A percentile compares a stretch with the other conserved stretches of the same genome.
phyloP scores from a whole-genome alignment of 2,888 invertebrate genomes.

The Antheraea assamensis region DNA sequence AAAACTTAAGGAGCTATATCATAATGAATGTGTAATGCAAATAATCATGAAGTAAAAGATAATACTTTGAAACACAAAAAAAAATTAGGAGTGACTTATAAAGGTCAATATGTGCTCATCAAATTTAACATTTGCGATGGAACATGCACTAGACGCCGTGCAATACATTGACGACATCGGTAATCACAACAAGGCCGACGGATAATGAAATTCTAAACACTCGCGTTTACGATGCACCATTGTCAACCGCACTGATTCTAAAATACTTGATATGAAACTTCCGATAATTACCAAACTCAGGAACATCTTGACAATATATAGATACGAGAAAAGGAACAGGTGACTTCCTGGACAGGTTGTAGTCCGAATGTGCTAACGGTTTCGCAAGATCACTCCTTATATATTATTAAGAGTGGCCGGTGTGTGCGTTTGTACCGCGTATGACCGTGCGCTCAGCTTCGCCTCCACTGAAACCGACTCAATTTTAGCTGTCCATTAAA shows the following conservation, averaged over 20 bases:
- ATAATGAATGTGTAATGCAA: not conserved
- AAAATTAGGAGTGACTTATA: slow-evolving; percentile 21
- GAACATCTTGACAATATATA: slow-evolving; percentile 59
- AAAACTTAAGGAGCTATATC: not conserved
- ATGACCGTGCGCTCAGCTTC: slow-evolving; percentile 53
- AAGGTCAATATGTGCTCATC: slow-evolving; percentile 38
- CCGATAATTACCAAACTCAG: slow-evolving; percentile 58
- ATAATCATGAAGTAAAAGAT: not conserved
- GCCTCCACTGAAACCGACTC: slow-evolving; percentile 69
- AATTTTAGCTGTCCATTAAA: slow-evolving; percentile 63
- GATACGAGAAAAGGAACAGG: slow-evolving; percentile 60
- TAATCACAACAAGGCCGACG: slow-evolving; percentile 45
- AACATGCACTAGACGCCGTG: slow-evolving; percentile 45
- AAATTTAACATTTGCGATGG: slow-evolving; percentile 34
- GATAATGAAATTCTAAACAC: slow-evolving; percentile 38
- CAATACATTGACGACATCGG: slow-evolving; percentile 46
- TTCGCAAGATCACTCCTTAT: slow-evolving; percentile 75
- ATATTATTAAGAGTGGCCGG: slow-evolving; percentile 63
- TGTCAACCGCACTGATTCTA: slow-evolving; percentile 22
- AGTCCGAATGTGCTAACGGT: slow-evolving; percentile 76
- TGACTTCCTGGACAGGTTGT: slow-evolving; percentile 75
- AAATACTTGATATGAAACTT: slow-evolving; percentile 28
- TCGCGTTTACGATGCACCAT: slow-evolving; percentile 27
- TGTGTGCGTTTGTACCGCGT: slow-evolving; percentile 53
- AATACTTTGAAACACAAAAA: not conserved